Base-by-base conservation (phyloP, 1,140 invertebrate species). In the Lordiphosa mommai region DNA sequence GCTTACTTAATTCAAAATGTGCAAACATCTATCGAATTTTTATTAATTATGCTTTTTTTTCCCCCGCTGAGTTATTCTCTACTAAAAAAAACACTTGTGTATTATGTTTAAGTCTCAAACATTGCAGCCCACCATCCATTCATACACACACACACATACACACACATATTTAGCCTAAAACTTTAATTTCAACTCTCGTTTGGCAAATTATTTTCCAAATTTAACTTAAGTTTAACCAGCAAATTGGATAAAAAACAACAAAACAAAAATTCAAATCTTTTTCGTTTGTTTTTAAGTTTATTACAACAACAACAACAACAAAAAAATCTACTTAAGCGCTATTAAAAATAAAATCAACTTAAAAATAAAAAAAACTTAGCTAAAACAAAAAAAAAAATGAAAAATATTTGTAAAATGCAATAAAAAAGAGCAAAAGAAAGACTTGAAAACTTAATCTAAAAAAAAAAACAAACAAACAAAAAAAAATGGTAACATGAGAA, bases 351-450 rank as follows among this genome's bases (percentile, higher is more conserved):
- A 27, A 27, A 27, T 27, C 23, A 14, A 60, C 43, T 58, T 68
- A 61, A 72, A 61, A 58, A 38, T n/a, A n/a, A 49, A 58, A 44
- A 77, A 68, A 71, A 68, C 58, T 61, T 79, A 84, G 77, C 80
- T 84, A 72, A 74, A 65, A 29, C 66, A 67, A 27, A 36, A 49
- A 68, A 68, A 67, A 68, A 68, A 68, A 68, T 68, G 65, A 68
- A 68, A 68, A 72, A 72, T 56, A 70, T 53, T 59, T 72, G 69
- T 68, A 88, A 86, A 73, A 87, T 70, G 65, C 76, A 88, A 88
- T 88, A 87, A 88, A 88, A 88, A 87, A 80, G 63, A 87, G 79
- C 86, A 88, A 88, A 88, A 88, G 70, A 88, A 88, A 88, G 86
- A 88, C 86, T 88, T 88, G 63, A 82, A 87, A 82, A 70, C 59